Evolutionary conservation across 1,140 invertebrate genomes (phyloP).

Genomic region (Pararge aegeria): DNA sequence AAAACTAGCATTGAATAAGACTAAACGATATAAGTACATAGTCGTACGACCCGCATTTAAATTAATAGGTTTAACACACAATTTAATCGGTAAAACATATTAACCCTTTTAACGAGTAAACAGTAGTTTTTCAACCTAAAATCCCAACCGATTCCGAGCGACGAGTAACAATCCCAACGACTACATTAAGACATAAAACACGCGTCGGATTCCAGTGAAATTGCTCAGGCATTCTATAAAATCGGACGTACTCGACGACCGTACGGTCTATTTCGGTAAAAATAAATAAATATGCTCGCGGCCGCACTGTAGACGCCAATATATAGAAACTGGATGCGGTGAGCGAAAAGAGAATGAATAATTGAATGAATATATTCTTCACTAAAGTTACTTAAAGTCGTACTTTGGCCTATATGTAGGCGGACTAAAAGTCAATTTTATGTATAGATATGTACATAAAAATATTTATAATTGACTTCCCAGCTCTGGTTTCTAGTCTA

Average conservation of each 20-base stretch:
- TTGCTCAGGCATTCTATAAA: constrained; percentile 56
- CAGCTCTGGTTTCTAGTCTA: no score
- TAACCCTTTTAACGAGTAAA: constrained; percentile 4
- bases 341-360: neutral
- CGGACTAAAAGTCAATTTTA: no score
- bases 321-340: constrained; percentile 25
- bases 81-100: neutral
- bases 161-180: constrained; percentile 28
- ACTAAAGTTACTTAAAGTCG: no score
- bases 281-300: constrained; percentile 73
- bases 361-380: neutral
- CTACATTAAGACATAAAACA: constrained; percentile 75
- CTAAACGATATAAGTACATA: no score
- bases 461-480: no score
- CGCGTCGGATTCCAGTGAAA: constrained; percentile 57
- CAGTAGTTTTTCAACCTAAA: constrained; percentile 7
- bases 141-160: neutral
- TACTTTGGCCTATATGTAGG: no score
- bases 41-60: no score
- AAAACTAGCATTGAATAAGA: no score
- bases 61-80: no score
- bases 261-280: constrained; percentile 73
- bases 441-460: no score
- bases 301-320: constrained; percentile 40
- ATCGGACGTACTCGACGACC: constrained; percentile 64